phyloP scores from a whole-genome alignment of 2,113 vertebrate species.

The Stegastes partitus region DNA sequence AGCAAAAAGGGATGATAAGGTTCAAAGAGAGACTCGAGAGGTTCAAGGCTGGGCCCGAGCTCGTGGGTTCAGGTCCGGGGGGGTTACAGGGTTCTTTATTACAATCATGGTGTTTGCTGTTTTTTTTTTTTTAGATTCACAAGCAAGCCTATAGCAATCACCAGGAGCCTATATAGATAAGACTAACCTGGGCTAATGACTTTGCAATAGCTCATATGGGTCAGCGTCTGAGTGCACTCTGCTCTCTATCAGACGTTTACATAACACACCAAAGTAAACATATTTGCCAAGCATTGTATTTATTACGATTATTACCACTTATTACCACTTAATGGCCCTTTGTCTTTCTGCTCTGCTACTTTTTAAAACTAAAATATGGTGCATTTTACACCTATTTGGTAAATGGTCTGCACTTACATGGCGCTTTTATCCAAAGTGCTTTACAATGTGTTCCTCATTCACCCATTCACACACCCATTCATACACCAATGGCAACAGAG shows the following conservation, averaged over 20 bases:
- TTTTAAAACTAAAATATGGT: too few relatives aligned
- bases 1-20: background rate
- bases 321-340: too few relatives aligned
- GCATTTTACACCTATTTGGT: too few relatives aligned
- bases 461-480: too few relatives aligned
- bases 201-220: background rate
- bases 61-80: background rate
- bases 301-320: too few relatives aligned
- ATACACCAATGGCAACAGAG: too few relatives aligned
- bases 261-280: background rate
- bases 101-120: background rate
- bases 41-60: background rate
- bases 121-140: background rate
- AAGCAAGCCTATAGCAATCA: background rate
- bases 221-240: background rate
- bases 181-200: background rate
- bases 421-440: too few relatives aligned
- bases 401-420: too few relatives aligned
- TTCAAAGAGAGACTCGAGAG: background rate
- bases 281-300: too few relatives aligned
- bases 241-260: background rate
- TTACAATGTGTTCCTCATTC: too few relatives aligned
- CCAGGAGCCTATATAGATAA: constrained; percentile 41
- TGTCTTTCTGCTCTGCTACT: background rate
- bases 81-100: background rate